These are phyloP conservation scores for Heliconius erato DNA, from an alignment of 2,888 invertebrate genomes.

Conservation along the genomic window DNA sequence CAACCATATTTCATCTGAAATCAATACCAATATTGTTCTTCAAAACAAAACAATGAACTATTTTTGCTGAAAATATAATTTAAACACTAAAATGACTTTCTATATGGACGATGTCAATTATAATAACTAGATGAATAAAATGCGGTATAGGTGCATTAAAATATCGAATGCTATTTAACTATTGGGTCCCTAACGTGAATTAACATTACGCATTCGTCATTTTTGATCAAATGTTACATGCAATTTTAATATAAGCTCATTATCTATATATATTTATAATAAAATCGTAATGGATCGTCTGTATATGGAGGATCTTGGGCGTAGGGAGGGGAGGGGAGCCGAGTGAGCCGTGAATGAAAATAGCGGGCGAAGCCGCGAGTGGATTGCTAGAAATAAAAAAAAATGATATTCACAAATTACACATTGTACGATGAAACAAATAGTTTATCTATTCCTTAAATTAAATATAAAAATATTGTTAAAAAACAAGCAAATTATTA, in stretches of 20 bases:
- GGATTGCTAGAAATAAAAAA: too few relatives aligned
- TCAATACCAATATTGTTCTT: slow-evolving; percentile 4
- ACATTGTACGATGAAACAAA: too few relatives aligned
- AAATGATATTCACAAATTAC: too few relatives aligned
- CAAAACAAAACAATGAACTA: slow-evolving; percentile 2
- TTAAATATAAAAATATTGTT: too few relatives aligned
- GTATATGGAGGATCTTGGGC: too few relatives aligned
- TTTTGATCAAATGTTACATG: slow-evolving; percentile 10
- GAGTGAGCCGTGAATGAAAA: too few relatives aligned
- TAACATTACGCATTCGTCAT: slow-evolving; percentile 1
- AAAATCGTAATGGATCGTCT: too few relatives aligned
- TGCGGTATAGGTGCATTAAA: slow-evolving; percentile 4
- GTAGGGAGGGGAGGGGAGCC: too few relatives aligned
- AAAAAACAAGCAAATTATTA: too few relatives aligned
- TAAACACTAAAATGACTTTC: background rate
- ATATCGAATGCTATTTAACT: slow-evolving; percentile 20
- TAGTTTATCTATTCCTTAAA: too few relatives aligned
- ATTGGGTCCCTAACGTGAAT: slow-evolving; percentile 3
- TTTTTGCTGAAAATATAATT: slow-evolving; percentile 15
- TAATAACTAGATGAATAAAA: slow-evolving; percentile 18
- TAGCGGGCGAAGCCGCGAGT: too few relatives aligned
- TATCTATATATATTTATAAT: background rate
- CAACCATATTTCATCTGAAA: background rate
- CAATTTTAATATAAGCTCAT: background rate
- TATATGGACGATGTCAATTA: slow-evolving; percentile 13